A percentile compares a stretch with the other conserved stretches of the same genome.
These are phyloP conservation scores for Andrena hattorfiana DNA, from an alignment of 2,888 invertebrate genomes.

Conservation along the genomic window DNA sequence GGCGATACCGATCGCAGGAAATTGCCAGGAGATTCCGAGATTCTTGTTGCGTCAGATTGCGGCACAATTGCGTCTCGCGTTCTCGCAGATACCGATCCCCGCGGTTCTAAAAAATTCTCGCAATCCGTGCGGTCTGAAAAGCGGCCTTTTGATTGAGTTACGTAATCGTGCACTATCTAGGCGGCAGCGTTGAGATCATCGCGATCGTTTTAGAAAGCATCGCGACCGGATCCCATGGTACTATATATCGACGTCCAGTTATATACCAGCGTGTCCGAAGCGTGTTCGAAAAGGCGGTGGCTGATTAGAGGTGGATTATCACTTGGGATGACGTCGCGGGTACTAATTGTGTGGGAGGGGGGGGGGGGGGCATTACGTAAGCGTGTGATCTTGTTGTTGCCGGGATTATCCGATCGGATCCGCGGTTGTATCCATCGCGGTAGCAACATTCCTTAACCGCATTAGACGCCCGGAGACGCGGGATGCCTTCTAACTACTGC, in stretches of 20 bases:
- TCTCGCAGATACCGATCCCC: too few species aligned
- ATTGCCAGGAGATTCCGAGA: too few species aligned
- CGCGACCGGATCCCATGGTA: too few species aligned
- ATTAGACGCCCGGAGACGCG: constrained; percentile 29
- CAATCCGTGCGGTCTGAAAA: too few species aligned
- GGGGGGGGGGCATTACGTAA: constrained; percentile 52
- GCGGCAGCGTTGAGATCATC: neutral
- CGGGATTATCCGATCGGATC: constrained; percentile 39
- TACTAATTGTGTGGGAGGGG: constrained; percentile 14
- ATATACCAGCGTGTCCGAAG: neutral
- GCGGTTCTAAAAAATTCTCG: too few species aligned
- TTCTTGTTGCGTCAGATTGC: too few species aligned
- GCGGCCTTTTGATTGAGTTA: neutral
- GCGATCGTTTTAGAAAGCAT: neutral
- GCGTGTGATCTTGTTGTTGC: constrained; percentile 47
- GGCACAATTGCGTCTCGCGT: too few species aligned
- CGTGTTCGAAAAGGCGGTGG: neutral
- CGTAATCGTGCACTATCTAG: neutral
- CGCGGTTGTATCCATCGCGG: constrained; percentile 19
- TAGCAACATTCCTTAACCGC: constrained; percentile 24
- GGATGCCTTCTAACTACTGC: constrained; percentile 34
- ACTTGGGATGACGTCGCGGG: neutral
- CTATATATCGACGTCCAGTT: too few species aligned
- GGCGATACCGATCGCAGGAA: too few species aligned
- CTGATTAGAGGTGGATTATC: neutral